Evolutionary conservation across 2,888 invertebrate genomes (phyloP).

Genomic region (Diabrotica balteata): DNA sequence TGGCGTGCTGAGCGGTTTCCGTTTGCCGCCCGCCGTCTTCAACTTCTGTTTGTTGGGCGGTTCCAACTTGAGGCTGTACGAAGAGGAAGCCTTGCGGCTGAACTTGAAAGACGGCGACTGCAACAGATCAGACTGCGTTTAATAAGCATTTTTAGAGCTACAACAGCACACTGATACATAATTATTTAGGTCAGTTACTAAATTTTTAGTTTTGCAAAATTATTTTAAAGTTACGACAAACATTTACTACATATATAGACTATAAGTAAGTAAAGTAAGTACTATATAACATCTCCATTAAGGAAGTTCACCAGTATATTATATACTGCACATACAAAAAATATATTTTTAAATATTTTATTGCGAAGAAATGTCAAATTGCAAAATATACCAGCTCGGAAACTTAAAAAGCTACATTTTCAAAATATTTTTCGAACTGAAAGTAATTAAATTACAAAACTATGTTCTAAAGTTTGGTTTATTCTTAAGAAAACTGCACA

Average conservation of each 20-base stretch:
- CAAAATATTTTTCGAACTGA: no score
- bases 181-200: no score
- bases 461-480: no score
- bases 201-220: no score
- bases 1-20: constrained; percentile 77
- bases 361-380: no score
- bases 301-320: neutral
- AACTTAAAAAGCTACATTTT: no score
- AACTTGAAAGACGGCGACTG: constrained; percentile 98
- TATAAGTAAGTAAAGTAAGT: neutral
- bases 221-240: neutral
- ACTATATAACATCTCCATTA: neutral
- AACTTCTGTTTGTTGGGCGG: constrained; percentile 86
- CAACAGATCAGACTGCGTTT: constrained; percentile 70
- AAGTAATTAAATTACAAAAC: no score
- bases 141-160: constrained; percentile 54
- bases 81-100: constrained; percentile 95
- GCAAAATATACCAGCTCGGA: no score
- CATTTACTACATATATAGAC: neutral
- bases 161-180: constrained; percentile 13
- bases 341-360: no score
- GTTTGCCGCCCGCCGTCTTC: constrained; percentile 83
- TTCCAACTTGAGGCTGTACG: constrained; percentile 94
- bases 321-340: no score
- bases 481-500: no score